phyloP scores from a whole-genome alignment of 2,888 invertebrate species.

The Mimumesa dahlbomi region DNA sequence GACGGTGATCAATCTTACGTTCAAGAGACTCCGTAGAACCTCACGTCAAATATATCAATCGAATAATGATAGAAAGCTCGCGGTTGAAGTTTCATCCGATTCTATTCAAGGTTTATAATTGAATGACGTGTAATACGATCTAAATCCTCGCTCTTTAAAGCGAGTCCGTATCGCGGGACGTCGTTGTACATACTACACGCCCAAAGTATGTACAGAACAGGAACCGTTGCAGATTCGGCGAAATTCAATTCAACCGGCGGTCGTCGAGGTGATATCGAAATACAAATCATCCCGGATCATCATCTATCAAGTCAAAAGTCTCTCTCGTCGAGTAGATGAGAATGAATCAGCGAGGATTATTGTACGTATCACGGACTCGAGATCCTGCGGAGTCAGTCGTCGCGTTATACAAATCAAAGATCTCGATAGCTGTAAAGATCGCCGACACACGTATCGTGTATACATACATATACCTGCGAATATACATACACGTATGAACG shows the following conservation, averaged over 20 bases:
- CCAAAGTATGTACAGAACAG: background rate
- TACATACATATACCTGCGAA: too few relatives aligned
- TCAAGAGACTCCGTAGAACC: conserved; percentile 24
- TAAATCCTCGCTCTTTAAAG: conserved; percentile 43
- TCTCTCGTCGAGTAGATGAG: conserved; percentile 55
- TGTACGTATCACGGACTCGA: conserved; percentile 43
- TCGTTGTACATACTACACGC: too few relatives aligned
- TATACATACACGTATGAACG: conserved; percentile 13
- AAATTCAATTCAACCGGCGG: conserved; percentile 58
- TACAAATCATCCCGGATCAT: conserved; percentile 62
- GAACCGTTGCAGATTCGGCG: conserved; percentile 46
- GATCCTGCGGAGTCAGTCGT: conserved; percentile 51
- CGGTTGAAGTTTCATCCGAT: conserved; percentile 11
- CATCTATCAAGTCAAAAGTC: conserved; percentile 63
- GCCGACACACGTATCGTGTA: conserved; percentile 29
- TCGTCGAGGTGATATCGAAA: conserved; percentile 37
- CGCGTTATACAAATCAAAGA: conserved; percentile 54
- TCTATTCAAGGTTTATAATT: conserved; percentile 39
- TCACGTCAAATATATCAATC: conserved; percentile 10
- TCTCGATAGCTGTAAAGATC: conserved; percentile 39
- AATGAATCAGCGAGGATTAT: conserved; percentile 66
- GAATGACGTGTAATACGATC: conserved; percentile 27
- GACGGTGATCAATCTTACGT: conserved; percentile 44
- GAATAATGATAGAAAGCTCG: background rate
- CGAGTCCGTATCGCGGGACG: conserved; percentile 16